phyloP scores from a whole-genome alignment of 1,140 invertebrate species.

The Danaus plexippus region DNA sequence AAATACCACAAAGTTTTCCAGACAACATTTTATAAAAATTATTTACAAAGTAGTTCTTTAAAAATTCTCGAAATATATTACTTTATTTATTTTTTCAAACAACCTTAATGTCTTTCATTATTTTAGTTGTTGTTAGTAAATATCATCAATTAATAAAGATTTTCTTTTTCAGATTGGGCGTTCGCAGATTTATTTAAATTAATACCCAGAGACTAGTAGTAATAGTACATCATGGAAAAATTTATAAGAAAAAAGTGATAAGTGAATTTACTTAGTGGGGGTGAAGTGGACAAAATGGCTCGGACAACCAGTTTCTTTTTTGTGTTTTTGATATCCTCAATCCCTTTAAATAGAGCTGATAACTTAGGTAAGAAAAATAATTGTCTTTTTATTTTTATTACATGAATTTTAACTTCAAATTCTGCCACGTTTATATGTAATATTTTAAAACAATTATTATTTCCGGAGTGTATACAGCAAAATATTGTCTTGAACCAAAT shows the following conservation, averaged over 20 bases:
- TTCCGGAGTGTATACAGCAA: neutral
- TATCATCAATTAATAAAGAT: neutral
- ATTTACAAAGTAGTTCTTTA: neutral
- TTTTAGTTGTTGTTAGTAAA: neutral
- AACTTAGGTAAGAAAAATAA: slow-evolving; percentile 48
- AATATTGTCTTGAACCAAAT: slow-evolving; percentile 1
- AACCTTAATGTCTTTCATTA: neutral
- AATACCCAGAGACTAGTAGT: neutral
- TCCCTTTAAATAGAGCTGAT: slow-evolving; percentile 56
- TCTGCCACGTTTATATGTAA: no score
- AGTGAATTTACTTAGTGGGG: slow-evolving; percentile 9
- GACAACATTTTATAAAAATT: no score
- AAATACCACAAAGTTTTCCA: no score
- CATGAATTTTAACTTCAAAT: no score
- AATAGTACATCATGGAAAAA: neutral
- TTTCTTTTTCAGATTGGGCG: slow-evolving; percentile 1
- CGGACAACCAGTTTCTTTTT: slow-evolving; percentile 38
- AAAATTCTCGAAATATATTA: slow-evolving; percentile 1
- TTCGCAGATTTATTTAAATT: neutral
- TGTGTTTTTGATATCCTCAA: slow-evolving; percentile 47
- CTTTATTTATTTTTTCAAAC: slow-evolving; percentile 1
- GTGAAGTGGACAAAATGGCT: slow-evolving; percentile 32
- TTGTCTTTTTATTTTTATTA: slow-evolving; percentile 2
- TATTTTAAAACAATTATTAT: no score
- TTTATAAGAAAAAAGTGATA: slow-evolving; percentile 7